Base-by-base conservation (phyloP, 2,888 invertebrate species). In the Gymnoscelis rufifasciata region DNA sequence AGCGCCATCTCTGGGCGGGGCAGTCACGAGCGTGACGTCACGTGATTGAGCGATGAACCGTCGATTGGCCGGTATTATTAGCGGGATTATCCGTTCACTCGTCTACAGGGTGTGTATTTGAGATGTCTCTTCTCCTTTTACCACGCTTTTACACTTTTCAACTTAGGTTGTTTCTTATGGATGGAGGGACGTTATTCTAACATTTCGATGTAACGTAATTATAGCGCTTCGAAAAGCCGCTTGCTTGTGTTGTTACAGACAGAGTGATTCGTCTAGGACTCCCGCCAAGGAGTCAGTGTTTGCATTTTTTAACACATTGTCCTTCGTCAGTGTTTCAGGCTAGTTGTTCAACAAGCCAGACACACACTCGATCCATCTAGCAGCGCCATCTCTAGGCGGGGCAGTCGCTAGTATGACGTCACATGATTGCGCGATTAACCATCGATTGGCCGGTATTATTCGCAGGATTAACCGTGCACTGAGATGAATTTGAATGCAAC, bases 351-450 rank as follows among this genome's bases (percentile, higher is more conserved):
- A 15, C 26, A 35, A 49, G 41, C 49, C 19, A 8, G 10, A 3
- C 33, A 45, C 75, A 78, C 78, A 77, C 78, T 71, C 68, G 64
- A 61, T 63, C 38, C 62, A 74, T 75, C 78, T 68, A 65, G 56
- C 71, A 81, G 83, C 86, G 84, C 87, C 86, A 83, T 81, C 86
- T 84, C 66, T 62, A 59, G 76, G 82, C 75, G 64, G 64, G 66
- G 81, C 86, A 86, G 66, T 82, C 86, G 84, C 86, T 86, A 74
- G 63, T 60, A 13, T 84, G 83, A 84, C 78, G 81, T 82, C 79
- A 83, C 48, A 73, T 76, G 86, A 84, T 83, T 84, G 84, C 84
- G 83, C 82, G 87, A 86, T 86, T 83, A 78, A 79, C 66, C 70
- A 77, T 78, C 83, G 83, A 84, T 86, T 81, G 78, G 68, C 56